A percentile compares a stretch with the other conserved stretches of the same genome.
Conservation (phyloP, 1,140 invertebrate genomes). For the Trichogramma pretiosum region DNA sequence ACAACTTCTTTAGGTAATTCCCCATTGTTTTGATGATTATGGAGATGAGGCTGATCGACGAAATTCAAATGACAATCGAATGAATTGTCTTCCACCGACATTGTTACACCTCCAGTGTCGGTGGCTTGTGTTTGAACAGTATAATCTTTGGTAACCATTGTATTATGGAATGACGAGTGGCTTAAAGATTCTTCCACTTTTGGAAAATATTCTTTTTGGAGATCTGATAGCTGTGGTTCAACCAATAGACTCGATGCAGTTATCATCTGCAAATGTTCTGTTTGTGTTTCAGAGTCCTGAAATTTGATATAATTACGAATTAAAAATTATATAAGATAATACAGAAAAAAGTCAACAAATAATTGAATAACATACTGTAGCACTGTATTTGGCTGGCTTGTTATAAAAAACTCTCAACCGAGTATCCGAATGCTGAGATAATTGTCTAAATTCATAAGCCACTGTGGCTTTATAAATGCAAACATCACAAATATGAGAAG, state of each 20-base stretch:
- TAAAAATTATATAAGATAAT: neutral
- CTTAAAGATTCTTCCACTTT: slow-evolving; percentile 30
- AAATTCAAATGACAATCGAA: slow-evolving; percentile 37
- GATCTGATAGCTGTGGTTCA: no score
- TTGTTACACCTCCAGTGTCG: slow-evolving; percentile 20
- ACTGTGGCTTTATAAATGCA: slow-evolving; percentile 40
- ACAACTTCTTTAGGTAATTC: no score
- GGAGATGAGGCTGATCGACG: slow-evolving; percentile 20
- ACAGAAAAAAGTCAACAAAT: neutral
- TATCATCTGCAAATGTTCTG: slow-evolving; percentile 31
- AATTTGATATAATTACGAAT: slow-evolving; percentile 3
- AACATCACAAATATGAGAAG: slow-evolving; percentile 38
- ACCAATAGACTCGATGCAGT: no score
- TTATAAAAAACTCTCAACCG: slow-evolving; percentile 36
- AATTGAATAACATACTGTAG: slow-evolving; percentile 25
- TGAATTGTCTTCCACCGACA: slow-evolving; percentile 32
- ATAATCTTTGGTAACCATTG: slow-evolving; percentile 18
- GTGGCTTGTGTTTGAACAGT: slow-evolving; percentile 21
- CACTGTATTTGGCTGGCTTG: slow-evolving; percentile 33
- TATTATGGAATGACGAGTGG: slow-evolving; percentile 20
- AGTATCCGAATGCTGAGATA: slow-evolving; percentile 40
- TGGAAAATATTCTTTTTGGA: slow-evolving; percentile 31
- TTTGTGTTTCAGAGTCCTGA: slow-evolving; percentile 39
- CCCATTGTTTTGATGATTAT: slow-evolving; percentile 23
- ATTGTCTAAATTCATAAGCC: slow-evolving; percentile 41